Conservation (phyloP, 1,140 invertebrate genomes). For the Dinoponera quadriceps region DNA sequence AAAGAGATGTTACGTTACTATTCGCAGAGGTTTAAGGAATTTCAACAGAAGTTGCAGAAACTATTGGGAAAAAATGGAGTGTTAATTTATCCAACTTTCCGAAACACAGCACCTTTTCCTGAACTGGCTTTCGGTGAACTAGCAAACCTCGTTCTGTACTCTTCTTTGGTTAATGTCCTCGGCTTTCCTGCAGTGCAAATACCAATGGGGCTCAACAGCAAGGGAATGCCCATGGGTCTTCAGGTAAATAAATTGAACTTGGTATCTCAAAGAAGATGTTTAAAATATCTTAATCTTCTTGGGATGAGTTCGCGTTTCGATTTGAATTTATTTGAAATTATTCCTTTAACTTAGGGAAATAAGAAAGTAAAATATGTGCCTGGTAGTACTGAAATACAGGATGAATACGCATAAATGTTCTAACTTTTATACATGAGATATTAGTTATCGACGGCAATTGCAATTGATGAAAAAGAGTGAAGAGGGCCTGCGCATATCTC, state of each 20-base stretch:
- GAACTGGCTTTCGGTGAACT: constrained; percentile 85
- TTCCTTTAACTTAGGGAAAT: too few species aligned
- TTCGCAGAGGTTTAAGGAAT: constrained; percentile 68
- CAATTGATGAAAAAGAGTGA: too few species aligned
- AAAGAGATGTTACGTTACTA: constrained; percentile 77
- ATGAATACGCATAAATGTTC: too few species aligned
- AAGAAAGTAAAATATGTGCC: too few species aligned
- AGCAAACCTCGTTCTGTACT: constrained; percentile 89
- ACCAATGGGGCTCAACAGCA: constrained; percentile 88
- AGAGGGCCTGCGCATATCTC: too few species aligned
- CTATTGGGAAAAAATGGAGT: constrained; percentile 89
- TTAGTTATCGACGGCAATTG: too few species aligned
- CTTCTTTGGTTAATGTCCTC: constrained; percentile 91
- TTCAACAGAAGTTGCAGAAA: constrained; percentile 84
- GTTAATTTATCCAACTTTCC: constrained; percentile 91
- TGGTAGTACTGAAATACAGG: too few species aligned
- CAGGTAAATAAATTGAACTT: constrained; percentile 85
- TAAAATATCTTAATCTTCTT: too few species aligned
- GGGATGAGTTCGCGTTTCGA: too few species aligned
- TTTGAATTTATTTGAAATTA: too few species aligned
- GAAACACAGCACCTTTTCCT: constrained; percentile 88
- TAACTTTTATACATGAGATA: too few species aligned
- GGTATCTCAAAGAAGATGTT: too few species aligned
- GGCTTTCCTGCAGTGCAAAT: constrained; percentile 92
- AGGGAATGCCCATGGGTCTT: constrained; percentile 91